Percentiles rank a stretch among this genome's conserved stretches.
Conservation (phyloP, 2,113 vertebrate species). For the Elanoides forficatus region DNA sequence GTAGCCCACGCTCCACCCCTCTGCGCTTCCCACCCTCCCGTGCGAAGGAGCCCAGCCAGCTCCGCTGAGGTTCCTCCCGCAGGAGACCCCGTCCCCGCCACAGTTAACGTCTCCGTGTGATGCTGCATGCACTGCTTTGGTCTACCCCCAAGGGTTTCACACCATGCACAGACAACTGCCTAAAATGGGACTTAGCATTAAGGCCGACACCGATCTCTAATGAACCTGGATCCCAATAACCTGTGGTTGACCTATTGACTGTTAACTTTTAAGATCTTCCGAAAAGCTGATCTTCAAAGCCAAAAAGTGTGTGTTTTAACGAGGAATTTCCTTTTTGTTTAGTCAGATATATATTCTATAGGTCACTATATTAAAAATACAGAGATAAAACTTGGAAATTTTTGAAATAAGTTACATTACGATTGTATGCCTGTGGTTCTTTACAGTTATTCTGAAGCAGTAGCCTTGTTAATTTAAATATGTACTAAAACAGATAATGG, state of each 20-base stretch:
- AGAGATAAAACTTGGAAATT: not conserved
- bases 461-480: not conserved
- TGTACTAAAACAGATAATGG: not conserved
- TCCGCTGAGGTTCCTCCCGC: not conserved
- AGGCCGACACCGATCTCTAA: too few species aligned
- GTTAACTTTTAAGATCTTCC: not conserved
- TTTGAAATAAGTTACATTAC: not conserved
- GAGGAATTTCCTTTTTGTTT: not conserved
- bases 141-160: accelerated
- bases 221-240: too few species aligned
- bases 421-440: not conserved
- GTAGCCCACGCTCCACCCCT: not conserved
- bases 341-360: too few species aligned
- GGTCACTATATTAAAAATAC: not conserved
- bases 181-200: not conserved
- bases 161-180: accelerated
- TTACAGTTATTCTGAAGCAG: not conserved
- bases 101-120: accelerated
- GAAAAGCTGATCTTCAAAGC: not conserved
- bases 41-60: not conserved
- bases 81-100: not conserved
- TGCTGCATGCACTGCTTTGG: accelerated
- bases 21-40: not conserved
- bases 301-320: not conserved
- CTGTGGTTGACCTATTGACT: not conserved